A percentile compares a stretch with the other conserved stretches of the same genome.
Conservation (phyloP, 2,888 invertebrate species). For the Marronus borbonicus region DNA sequence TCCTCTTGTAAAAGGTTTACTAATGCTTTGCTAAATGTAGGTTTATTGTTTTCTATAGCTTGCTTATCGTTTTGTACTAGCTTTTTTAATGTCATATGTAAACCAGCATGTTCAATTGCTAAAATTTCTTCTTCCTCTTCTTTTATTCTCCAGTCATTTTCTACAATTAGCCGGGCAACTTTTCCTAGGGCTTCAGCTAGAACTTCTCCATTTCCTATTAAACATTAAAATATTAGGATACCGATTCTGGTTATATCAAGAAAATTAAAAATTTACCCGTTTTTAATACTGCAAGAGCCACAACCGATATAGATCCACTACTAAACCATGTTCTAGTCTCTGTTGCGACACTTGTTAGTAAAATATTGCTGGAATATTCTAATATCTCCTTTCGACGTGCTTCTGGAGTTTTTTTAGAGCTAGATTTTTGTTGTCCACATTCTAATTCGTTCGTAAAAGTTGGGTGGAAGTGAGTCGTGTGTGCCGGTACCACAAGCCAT, state of each 20-base stretch:
- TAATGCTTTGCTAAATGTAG: slow-evolving; percentile 76
- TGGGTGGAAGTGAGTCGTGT: slow-evolving; percentile 88
- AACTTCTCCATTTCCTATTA: slow-evolving; percentile 58
- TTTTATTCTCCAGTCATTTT: slow-evolving; percentile 74
- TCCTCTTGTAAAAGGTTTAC: slow-evolving; percentile 72
- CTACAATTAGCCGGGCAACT: slow-evolving; percentile 70
- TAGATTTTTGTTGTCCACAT: slow-evolving; percentile 80
- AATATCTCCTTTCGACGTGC: slow-evolving; percentile 76
- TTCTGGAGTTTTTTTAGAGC: slow-evolving; percentile 82
- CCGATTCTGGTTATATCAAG: neutral
- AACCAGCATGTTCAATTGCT: slow-evolving; percentile 82
- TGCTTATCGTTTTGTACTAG: slow-evolving; percentile 78
- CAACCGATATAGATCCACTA: slow-evolving; percentile 77
- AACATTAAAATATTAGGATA: neutral
- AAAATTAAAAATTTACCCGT: slow-evolving; percentile 69
- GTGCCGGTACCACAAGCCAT: slow-evolving; percentile 89
- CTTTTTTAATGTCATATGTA: slow-evolving; percentile 85
- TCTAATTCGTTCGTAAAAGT: slow-evolving; percentile 82
- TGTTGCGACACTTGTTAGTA: slow-evolving; percentile 66
- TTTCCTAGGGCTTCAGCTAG: slow-evolving; percentile 70
- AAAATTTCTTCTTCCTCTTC: slow-evolving; percentile 68
- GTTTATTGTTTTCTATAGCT: slow-evolving; percentile 65
- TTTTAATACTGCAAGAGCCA: slow-evolving; percentile 81
- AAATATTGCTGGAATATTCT: slow-evolving; percentile 59
- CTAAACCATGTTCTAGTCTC: slow-evolving; percentile 79